Evolutionary conservation across 2,113 vertebrate species (phyloP), one percentile per base, ranked within the genome.

Genomic region (Melanotaenia duboulayi): DNA sequence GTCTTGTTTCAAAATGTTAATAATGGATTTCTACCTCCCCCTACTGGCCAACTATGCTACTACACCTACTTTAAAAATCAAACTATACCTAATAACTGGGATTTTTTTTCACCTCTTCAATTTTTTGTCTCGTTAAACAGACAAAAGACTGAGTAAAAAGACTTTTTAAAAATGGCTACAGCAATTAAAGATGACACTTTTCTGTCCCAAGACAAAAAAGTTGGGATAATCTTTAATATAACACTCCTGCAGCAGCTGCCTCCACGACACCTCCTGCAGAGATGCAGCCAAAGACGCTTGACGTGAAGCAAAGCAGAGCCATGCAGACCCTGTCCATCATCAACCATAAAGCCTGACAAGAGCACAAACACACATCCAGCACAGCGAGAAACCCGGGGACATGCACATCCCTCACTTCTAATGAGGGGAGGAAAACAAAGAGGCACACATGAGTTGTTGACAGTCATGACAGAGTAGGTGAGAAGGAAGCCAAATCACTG

Each of bases 281-380:
- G 77, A 86, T 77, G 70, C 69, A 86, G 75, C 57, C 75, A 78
- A 73, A 13, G 63, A 78, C 70, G 80, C 83, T 55, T 56, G 40
- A 85, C 22, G 12, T 17, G 67, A 90, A 84, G 90, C 84, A 74
- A 90, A 89, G 90, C 87, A 32, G 71, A 87, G 83, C 83, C 94
- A 94, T 94, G 94, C 94, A 79, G 74, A 74, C 65, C 71, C 68
- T 14, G 1, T 77, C 80, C 25, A 39, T 66, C 74, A 52, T 13
- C 54, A 63, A 42, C 54, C 32, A 35, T 0, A 19, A 54, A 78
- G 75, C 75, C 61, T 59, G 71, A 85, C 48, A 74, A 74, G 76
- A 89, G 84, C 76, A 76, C 79, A 92, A 81, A 86, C 81, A 64
- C 82, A 88, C 82, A 78, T 65, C 80, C 14, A 76, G 90, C 86